Evolutionary conservation across 2,888 invertebrate species (phyloP), one percentile per base, ranked within the genome.

Genomic region (Drosophila suboccidentalis): DNA sequence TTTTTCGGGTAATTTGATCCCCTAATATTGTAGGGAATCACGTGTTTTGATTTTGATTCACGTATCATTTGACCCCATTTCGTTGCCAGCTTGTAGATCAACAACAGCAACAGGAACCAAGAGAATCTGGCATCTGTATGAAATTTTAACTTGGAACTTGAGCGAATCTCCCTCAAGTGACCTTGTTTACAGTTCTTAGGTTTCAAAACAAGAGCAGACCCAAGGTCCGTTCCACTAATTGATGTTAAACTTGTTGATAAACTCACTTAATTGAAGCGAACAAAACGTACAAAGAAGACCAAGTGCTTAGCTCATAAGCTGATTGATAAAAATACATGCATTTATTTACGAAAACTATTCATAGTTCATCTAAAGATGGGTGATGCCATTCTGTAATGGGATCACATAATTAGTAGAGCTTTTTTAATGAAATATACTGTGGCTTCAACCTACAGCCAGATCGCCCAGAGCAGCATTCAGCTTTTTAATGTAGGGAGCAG

Each of bases 1-100:
- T 70, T 66, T 69, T 75, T 78, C 41, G 55, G 53, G 89, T 70
- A 85, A 89, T 72, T 77, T 90, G 88, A 89, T 83, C 78, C 79
- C 83, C 77, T 75, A 84, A 87, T 84, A 75, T 77, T 80, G 74
- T 53, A 54, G 71, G 65, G 75, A 83, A 89, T 90, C 87, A 87
- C 82, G 85, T 87, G 80, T 79, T 74, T 75, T 62, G 70, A 76
- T 75, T 80, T 77, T 65, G 69, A 73, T 75, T 75, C 74, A 69
- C 75, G 64, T 82, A 76, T 87, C 82, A 78, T 80, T 80, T 82
- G 80, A 89, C 89, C 88, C 73, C 86, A 72, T 75, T 81, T 43
- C 43, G 41, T 22, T 46, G 50, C 36, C 46, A 57, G 36, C 44
- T 57, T 57, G 57, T 43, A 58, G 57, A 58, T 53, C 55, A 41